Base-by-base conservation (phyloP, 2,113 vertebrate species). In the Tychaedon coryphoeus region DNA sequence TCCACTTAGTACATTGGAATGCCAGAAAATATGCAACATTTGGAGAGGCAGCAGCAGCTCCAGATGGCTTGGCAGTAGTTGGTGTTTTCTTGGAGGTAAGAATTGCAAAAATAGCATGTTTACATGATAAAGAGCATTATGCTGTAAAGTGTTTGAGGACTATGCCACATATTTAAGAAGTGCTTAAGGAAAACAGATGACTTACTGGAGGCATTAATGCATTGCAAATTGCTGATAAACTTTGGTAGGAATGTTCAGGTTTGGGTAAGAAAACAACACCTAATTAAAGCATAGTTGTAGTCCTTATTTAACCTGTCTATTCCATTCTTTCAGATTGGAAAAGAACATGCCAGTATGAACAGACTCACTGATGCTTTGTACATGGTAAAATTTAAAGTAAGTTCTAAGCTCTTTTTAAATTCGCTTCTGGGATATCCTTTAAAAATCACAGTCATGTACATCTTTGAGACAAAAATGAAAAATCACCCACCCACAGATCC, bases 1-100 rank as follows among this genome's bases (percentile, higher is more conserved):
- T 99, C 74, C 99, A 99, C 95, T 98, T 99, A 92, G 99, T 99
- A 76, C 99, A 99, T 73, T 99, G 99, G 99, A 99, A 99, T 54
- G 99, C 99, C 67, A 98, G 97, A 84, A 99, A 99, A 81, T 99
- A 99, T 93, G 96, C 97, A 86, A 98, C 98, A 14, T 99, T 99
- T 96, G 98, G 96, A 72, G 99, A 99, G 70, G 99, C 99, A 2
- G 98, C 98, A 69, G 93, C 93, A 20, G 99, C 98, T 20, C 98
- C 98, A 11, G 99, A 99, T 84, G 99, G 99, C 70, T 98, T 99
- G 87, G 99, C 99, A 88, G 99, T 99, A 86, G 97, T 99, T 10
- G 99, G 99, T 72, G 98, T 99, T 95, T 99, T 99, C 97, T 96
- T 99, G 92, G 98, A 99, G 97, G 99, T 99, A 97, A 98, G 97